Conservation (phyloP, 2,888 invertebrate species). For the Trichacis sp. region DNA sequence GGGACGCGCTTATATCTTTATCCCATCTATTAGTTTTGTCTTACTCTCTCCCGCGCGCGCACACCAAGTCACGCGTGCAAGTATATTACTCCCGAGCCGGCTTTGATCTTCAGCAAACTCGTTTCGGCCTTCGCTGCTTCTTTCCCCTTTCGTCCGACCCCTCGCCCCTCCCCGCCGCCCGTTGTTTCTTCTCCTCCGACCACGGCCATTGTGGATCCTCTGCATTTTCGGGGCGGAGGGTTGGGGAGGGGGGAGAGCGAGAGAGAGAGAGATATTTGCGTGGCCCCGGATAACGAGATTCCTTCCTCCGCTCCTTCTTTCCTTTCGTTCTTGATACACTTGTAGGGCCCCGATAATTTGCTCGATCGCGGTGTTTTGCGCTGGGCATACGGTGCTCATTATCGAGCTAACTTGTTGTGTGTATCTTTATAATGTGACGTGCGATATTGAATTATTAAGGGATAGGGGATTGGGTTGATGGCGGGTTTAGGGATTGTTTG, state of each 20-base stretch:
- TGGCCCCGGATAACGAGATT: slow-evolving; percentile 32
- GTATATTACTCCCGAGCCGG: slow-evolving; percentile 50
- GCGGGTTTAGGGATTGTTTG: no score
- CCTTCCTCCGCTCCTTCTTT: slow-evolving; percentile 2
- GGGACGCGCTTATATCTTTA: slow-evolving; percentile 12
- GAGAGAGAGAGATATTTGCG: slow-evolving; percentile 14
- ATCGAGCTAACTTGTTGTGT: slow-evolving; percentile 1
- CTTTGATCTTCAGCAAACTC: slow-evolving; percentile 56
- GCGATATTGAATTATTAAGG: slow-evolving; percentile 15
- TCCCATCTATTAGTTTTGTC: slow-evolving; percentile 24
- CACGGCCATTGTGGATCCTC: slow-evolving; percentile 36
- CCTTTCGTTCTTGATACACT: slow-evolving; percentile 24
- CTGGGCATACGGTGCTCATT: background rate
- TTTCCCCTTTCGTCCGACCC: slow-evolving; percentile 5
- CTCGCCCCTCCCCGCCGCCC: background rate
- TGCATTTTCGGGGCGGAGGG: slow-evolving; percentile 28
- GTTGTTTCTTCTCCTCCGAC: no score
- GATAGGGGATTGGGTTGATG: background rate
- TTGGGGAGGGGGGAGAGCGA: background rate
- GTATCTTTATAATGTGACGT: slow-evolving; percentile 15
- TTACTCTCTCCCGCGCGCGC: slow-evolving; percentile 19
- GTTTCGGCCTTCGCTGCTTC: slow-evolving; percentile 33
- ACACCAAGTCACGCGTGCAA: no score
- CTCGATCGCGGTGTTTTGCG: slow-evolving; percentile 21
- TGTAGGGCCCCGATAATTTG: slow-evolving; percentile 34